phyloP scores from a whole-genome alignment of 2,113 vertebrate species.

The Sturnus vulgaris region DNA sequence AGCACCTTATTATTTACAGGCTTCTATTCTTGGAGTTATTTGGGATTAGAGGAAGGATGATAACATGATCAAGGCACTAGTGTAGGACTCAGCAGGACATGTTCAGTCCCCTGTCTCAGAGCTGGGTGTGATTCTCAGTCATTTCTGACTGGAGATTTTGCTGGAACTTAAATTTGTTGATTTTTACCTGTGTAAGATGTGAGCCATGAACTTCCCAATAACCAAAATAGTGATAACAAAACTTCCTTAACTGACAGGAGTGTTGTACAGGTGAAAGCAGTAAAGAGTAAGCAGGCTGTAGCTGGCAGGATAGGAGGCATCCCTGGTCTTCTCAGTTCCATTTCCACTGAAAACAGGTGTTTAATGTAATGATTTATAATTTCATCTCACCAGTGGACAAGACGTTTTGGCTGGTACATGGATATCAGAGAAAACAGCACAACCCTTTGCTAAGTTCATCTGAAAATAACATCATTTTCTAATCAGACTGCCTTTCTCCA shows the following conservation, averaged over 20 bases:
- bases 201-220: not conserved
- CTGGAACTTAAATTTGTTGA: not conserved
- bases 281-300: not conserved
- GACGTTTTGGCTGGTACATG: not conserved
- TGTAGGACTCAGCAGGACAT: not conserved
- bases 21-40: conserved; percentile 32
- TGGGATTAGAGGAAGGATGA: not conserved
- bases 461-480: not conserved
- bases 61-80: not conserved
- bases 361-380: not conserved
- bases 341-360: not conserved
- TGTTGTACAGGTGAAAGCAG: not conserved
- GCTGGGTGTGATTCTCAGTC: not conserved
- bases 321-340: not conserved
- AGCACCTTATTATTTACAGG: conserved; percentile 42
- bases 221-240: not conserved
- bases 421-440: not conserved
- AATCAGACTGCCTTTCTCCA: not conserved
- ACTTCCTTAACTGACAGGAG: not conserved
- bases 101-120: not conserved
- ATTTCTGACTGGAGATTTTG: not conserved
- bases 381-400: not conserved
- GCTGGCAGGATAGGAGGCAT: not conserved
- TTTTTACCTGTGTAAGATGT: not conserved
- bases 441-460: not conserved